phyloP scores from a whole-genome alignment of 1,140 invertebrate genomes.

The Leptinotarsa defecta region DNA sequence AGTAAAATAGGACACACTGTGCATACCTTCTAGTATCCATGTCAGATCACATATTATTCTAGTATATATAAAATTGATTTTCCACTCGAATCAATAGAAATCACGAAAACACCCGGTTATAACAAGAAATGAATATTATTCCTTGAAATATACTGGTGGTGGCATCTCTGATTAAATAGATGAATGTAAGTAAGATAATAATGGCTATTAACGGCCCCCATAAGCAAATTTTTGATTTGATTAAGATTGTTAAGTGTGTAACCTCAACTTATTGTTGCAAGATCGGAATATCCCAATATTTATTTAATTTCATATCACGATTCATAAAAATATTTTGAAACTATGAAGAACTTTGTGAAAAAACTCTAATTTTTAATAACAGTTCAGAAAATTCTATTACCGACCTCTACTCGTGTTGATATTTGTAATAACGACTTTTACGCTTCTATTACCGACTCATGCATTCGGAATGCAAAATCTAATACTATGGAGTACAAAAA shows the following conservation, averaged over 20 bases:
- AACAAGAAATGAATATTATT: too few species aligned
- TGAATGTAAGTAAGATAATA: neutral
- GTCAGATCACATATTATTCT: too few species aligned
- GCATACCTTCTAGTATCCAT: too few species aligned
- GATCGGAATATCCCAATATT: neutral
- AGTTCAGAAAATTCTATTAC: neutral
- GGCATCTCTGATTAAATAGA: too few species aligned
- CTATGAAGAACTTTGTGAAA: too few species aligned
- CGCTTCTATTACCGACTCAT: neutral
- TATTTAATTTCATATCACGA: neutral
- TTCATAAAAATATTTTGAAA: too few species aligned
- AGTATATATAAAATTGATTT: too few species aligned
- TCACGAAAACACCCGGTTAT: too few species aligned
- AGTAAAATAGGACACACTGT: too few species aligned
- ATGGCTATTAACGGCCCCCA: neutral
- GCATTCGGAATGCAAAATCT: neutral
- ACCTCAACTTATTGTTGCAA: neutral
- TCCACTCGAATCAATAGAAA: too few species aligned
- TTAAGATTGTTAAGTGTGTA: neutral
- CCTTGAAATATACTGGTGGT: too few species aligned
- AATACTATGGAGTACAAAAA: neutral
- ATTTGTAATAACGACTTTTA: neutral
- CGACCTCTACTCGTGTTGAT: neutral
- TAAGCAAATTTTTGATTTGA: constrained; percentile 4
- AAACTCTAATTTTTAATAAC: neutral